Evolutionary conservation across 2,797 vertebrate species (phyloP).

Genomic region (Menidia menidia): DNA sequence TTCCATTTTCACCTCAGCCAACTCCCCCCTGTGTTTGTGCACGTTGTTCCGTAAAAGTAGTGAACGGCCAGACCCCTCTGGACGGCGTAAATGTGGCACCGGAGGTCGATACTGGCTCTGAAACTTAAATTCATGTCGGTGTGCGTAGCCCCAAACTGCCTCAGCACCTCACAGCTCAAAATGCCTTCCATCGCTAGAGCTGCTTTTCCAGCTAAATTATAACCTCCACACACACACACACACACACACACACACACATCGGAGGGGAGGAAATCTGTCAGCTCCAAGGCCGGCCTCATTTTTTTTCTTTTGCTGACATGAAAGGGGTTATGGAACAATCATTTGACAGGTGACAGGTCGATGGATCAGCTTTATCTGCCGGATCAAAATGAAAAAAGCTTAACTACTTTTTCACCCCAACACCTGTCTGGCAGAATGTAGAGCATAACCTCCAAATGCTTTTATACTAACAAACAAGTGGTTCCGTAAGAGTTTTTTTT

Average conservation of each 20-base stretch:
- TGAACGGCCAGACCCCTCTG: background rate
- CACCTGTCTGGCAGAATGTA: constrained; percentile 19
- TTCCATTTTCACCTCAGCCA: background rate
- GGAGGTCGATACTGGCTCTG: constrained; percentile 18
- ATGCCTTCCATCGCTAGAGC: constrained; percentile 19
- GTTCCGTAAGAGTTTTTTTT: background rate
- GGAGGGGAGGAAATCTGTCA: constrained; percentile 16
- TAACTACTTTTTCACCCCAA: constrained; percentile 24
- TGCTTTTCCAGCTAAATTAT: constrained; percentile 18
- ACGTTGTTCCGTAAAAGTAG: constrained; percentile 1
- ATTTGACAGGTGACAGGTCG: constrained; percentile 55
- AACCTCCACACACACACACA: constrained; percentile 7
- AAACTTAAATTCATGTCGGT: constrained; percentile 34
- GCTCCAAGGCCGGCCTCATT: constrained; percentile 40
- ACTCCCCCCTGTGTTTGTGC: background rate
- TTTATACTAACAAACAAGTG: background rate
- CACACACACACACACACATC: constrained; percentile 9
- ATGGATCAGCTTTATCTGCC: constrained; percentile 67
- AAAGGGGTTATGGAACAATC: constrained; percentile 45
- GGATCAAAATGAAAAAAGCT: constrained; percentile 43
- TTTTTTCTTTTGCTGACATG: constrained; percentile 50
- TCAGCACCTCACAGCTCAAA: constrained; percentile 17
- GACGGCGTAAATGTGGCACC: constrained; percentile 4
- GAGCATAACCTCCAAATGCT: constrained; percentile 8
- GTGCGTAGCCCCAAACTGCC: constrained; percentile 16